Evolutionary conservation across 2,113 vertebrate species (phyloP), one percentile per base, ranked within the genome.

Genomic region (Speoplatyrhinus poulsoni): DNA sequence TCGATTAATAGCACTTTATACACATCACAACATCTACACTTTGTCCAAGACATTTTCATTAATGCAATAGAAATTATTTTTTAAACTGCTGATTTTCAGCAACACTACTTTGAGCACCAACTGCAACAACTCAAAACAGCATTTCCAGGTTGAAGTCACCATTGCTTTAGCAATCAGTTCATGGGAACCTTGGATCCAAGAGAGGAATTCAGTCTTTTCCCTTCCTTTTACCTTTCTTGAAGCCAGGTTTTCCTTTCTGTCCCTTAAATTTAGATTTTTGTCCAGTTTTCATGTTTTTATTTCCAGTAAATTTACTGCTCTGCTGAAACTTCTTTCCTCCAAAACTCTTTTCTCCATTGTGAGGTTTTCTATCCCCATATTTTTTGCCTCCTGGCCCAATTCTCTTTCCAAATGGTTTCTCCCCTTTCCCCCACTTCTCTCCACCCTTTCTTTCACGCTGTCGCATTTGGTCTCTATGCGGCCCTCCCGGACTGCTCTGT

Each of bases 181-280:
- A 72, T 48, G 13, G 6, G 67, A 9, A 26, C 63, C 60, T 11
- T 11, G 57, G 36, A 60, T 81, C 64, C 77, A 70, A 10, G n/a
- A 3, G 3, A 5, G 15, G 7, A 19, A 4, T 3, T 92, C 80
- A 93, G 17, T 87, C 72, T 72, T 84, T 92, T 10, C 88, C 86
- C 17, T 90, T 90, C 72, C 75, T 92, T 70, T 82, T 82, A 8
- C 64, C 85, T 62, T 84, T 88, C 70, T 83, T 90, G 52, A 85
- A 89, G 49, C 60, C 76, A 0, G 49, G 50, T 19, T 84, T 90
- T 3, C 78, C 59, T 62, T 81, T 92, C 15, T 87, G 82, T 54
- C 83, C 79, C 63, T 84, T 88, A 9, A 85, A 76, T 41, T 70
- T 88, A 17, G 82, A 89, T 0, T 70, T n/a, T 32, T 56, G 73